Base-by-base conservation (phyloP, 1,140 invertebrate species). In the Trinorchestia longiramus region DNA sequence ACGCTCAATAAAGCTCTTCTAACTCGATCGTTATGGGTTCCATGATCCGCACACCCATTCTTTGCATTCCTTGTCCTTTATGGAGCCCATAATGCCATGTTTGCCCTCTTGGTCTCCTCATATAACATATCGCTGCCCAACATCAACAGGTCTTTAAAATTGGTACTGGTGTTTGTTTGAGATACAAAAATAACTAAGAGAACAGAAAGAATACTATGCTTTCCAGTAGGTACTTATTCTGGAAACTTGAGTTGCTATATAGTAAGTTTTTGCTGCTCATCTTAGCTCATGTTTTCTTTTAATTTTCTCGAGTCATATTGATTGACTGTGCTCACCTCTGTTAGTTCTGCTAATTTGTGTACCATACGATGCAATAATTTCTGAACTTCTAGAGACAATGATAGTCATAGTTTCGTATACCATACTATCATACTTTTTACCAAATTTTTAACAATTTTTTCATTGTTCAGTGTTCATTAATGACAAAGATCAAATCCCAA, bases 21-120 rank as follows among this genome's bases (percentile, higher is more conserved):
- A 94, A 94, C 92, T 94, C 92, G 88, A 90, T 90, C 88, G 88
- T 90, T 90, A 90, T 94, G 43, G 43, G 43, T 94, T 45, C 43
- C 40, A 94, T 94, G 44, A 45, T 47, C 44, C 92, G 44, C 92
- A 45, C 43, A 43, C 11, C 92, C 43, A 47, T 94, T 47, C 92
- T 94, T 94, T 43, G 44, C 92, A 94, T 94, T 94, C 43, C 92
- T 45, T 94, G 36, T 23, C 44, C 44, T 94, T 94, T 94, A 47
- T 94, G 92, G 17, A 23, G 1, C 92, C 15, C 92, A 94, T 47
- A 94, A 94, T 43, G 92, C 43, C 92, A 15, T 94, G 92, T 94
- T 94, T 94, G 92, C 43, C 40, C 43, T 45, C 92, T 90, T 90
- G 43, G 88, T 42, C 88, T 43, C 43, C 88, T 42, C 88, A 90